Conservation (phyloP, 2,888 invertebrate species). For the Caenorhabditis wallacei region DNA sequence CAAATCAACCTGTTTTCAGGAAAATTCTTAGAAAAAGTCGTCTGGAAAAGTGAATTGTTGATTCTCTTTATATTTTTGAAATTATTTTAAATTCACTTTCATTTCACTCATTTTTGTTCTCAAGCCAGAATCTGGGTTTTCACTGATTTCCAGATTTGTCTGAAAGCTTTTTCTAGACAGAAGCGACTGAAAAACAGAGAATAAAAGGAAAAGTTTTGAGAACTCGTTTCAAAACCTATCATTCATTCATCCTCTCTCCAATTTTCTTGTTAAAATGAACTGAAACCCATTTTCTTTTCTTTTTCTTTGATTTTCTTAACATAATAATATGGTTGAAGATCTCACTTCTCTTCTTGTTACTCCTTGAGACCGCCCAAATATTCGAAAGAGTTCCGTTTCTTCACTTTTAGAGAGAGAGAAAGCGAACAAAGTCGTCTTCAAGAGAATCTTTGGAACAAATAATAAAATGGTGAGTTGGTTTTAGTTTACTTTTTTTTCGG, state of each 20-base stretch:
- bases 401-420: conserved; percentile 19
- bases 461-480: conserved; percentile 36
- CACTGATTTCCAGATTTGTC: no score
- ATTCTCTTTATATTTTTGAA: background rate
- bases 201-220: conserved; percentile 3
- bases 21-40: conserved; percentile 4
- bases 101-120: no score
- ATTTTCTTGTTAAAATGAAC: background rate
- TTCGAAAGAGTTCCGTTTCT: conserved; percentile 6
- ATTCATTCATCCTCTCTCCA: background rate
- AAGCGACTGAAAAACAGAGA: background rate
- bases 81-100: background rate
- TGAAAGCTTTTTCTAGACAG: no score
- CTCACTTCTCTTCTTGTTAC: conserved; percentile 23
- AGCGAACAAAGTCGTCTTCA: conserved; percentile 1
- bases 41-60: conserved; percentile 7
- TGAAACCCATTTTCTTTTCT: conserved; percentile 21
- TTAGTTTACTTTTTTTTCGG: background rate
- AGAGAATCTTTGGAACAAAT: background rate
- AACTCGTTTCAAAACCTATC: conserved; percentile 9
- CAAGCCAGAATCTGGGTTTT: no score
- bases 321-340: conserved; percentile 40
- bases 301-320: background rate
- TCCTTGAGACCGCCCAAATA: conserved; percentile 51
- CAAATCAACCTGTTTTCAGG: conserved; percentile 27